Percentiles rank a stretch among this genome's conserved stretches.
These are phyloP conservation scores for Indicator maculatus DNA, from an alignment of 2,113 vertebrate species.

Conservation along the genomic window DNA sequence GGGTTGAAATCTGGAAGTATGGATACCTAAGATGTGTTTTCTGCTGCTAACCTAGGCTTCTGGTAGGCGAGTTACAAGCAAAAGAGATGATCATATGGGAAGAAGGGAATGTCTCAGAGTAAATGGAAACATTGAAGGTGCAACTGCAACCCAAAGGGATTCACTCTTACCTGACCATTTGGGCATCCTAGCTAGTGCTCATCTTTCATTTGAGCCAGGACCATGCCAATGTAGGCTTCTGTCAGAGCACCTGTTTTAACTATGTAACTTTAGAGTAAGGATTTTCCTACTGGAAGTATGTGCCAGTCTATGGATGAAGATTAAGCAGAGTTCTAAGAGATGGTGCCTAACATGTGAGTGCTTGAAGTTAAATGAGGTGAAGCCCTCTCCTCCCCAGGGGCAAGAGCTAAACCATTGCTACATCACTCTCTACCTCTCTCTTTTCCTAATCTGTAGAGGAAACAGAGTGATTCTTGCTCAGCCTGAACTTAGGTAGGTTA, in stretches of 20 bases:
- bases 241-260: neutral
- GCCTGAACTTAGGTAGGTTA: neutral
- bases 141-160: neutral
- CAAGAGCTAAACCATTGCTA: neutral
- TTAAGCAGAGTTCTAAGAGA: neutral
- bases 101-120: neutral
- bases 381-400: neutral
- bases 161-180: neutral
- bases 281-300: neutral
- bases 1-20: neutral
- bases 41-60: neutral
- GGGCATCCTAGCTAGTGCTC: neutral
- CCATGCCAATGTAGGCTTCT: neutral
- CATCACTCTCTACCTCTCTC: neutral
- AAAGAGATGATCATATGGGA: neutral
- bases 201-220: neutral
- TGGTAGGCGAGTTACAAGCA: neutral
- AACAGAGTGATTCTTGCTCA: neutral
- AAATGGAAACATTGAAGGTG: neutral
- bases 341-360: neutral
- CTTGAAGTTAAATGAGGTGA: neutral
- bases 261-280: neutral
- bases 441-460: neutral
- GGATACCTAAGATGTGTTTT: neutral
- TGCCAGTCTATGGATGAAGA: neutral